Percentiles rank a stretch among this genome's conserved stretches.
These are phyloP conservation scores for Athalia rosae DNA, from an alignment of 2,888 invertebrate genomes.

Conservation along the genomic window DNA sequence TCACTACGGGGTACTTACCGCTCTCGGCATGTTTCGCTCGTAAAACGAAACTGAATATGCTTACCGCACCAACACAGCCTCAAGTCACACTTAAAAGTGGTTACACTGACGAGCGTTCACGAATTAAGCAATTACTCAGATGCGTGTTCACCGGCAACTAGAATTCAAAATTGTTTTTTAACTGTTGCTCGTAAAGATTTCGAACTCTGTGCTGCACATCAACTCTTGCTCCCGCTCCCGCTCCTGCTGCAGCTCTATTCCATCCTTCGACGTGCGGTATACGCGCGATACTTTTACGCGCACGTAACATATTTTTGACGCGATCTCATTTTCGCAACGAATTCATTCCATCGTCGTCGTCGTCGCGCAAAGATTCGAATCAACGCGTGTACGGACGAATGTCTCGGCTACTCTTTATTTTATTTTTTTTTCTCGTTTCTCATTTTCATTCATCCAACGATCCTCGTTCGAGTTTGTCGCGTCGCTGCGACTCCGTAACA, in stretches of 20 bases:
- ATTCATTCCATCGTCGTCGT: no score
- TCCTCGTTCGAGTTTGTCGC: background rate
- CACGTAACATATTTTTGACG: conserved; percentile 4
- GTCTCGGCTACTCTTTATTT: no score
- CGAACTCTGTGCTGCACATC: conserved; percentile 22
- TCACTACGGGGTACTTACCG: conserved; percentile 56
- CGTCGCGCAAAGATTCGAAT: no score
- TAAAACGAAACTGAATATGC: conserved; percentile 67
- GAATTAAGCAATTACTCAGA: conserved; percentile 71
- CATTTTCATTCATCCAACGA: no score
- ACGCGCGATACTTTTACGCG: background rate
- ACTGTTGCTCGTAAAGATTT: conserved; percentile 44
- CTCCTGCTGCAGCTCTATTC: background rate
- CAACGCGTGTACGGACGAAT: no score
- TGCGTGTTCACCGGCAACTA: conserved; percentile 54
- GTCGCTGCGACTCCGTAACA: conserved; percentile 14
- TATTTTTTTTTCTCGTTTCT: no score
- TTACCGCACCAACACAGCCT: conserved; percentile 54
- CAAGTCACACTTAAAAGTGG: conserved; percentile 53
- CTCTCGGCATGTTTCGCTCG: conserved; percentile 64
- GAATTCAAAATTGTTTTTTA: conserved; percentile 50
- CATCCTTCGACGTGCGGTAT: background rate
- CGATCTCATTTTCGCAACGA: background rate
- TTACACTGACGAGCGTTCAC: conserved; percentile 63
- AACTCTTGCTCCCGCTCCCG: conserved; percentile 18